Evolutionary conservation across 2,113 vertebrate species (phyloP).

Genomic region (Pomatostomus ruficeps): DNA sequence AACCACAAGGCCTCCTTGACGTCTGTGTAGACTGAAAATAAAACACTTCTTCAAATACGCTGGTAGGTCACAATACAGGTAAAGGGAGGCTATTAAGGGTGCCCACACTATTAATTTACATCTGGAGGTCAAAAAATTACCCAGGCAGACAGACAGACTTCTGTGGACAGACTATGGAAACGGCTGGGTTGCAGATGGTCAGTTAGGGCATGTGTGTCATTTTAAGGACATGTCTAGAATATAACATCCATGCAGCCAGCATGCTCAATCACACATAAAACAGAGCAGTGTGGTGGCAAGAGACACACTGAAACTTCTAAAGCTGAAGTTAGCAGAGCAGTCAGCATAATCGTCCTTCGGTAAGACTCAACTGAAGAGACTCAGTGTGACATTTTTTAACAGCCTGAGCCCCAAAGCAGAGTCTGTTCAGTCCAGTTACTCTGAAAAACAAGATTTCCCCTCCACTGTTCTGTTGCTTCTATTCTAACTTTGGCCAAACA

Average conservation of each 20-base stretch:
- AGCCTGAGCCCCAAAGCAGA: neutral
- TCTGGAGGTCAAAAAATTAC: neutral
- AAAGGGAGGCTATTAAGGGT: neutral
- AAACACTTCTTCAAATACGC: neutral
- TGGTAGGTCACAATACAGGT: neutral
- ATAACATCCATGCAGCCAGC: neutral
- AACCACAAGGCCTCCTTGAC: neutral
- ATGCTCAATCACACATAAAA: neutral
- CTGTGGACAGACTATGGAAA: neutral
- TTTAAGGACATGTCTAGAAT: neutral
- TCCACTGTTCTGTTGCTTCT: neutral
- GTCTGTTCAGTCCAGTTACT: neutral
- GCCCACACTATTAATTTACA: neutral
- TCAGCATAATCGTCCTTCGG: neutral
- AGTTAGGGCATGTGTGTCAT: neutral
- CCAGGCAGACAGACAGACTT: neutral
- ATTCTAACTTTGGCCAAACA: neutral
- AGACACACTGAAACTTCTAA: neutral
- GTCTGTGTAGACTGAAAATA: neutral
- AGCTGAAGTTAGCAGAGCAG: neutral
- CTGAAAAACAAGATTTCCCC: neutral
- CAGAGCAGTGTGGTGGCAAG: neutral
- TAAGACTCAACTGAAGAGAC: neutral
- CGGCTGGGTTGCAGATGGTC: neutral
- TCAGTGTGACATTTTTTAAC: neutral